Base-by-base conservation (phyloP, 2,113 vertebrate species). In the Ursus arctos region DNA sequence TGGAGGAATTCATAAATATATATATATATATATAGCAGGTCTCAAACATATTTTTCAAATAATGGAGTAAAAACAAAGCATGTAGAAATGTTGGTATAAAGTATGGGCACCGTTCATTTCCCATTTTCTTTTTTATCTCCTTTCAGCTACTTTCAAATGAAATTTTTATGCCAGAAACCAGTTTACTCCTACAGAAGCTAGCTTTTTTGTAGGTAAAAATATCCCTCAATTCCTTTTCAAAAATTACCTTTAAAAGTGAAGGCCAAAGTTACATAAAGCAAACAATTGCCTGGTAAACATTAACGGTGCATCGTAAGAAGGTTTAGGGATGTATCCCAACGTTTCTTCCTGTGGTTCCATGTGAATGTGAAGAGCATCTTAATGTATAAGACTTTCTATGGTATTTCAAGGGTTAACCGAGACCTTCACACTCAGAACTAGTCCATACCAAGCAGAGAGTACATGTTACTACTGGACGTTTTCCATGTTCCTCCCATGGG, bases 401-500 rank as follows among this genome's bases (percentile, higher is more conserved):
- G 21, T 94, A 87, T 95, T 97, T 97, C 76, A 96, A 14, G 86
- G 31, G n/a, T 10, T 91, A 81, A 72, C 31, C 7, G 57, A 13
- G 10, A 57, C 76, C 53, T n/a, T 69, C 53, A 82, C 1, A 0
- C 47, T 85, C 82, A 71, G 92, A 96, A 93, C 65, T 94, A 24
- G 72, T 97, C 40, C 63, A 14, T 89, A 94, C 72, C 59, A 31
- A 95, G 47, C 65, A 77, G 33, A 97, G 57, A 95, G 95, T 88
- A 88, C 43, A n/a, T 26, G 72, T 86, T 55, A 91, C 2, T 21
- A 57, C 24, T 1, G 0, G 40, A 89, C 33, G 4, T 63, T 94
- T 63, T 88, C 72, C 88, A 18, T 43, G 33, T 72, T 15, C 4
- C 91, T 96, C 15, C 74, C 3, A 7, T 49, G 14, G 14, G 24